Percentiles rank a stretch among this genome's conserved stretches.
Evolutionary conservation across 2,797 vertebrate species (phyloP).

Genomic region (Taenioides sp.): DNA sequence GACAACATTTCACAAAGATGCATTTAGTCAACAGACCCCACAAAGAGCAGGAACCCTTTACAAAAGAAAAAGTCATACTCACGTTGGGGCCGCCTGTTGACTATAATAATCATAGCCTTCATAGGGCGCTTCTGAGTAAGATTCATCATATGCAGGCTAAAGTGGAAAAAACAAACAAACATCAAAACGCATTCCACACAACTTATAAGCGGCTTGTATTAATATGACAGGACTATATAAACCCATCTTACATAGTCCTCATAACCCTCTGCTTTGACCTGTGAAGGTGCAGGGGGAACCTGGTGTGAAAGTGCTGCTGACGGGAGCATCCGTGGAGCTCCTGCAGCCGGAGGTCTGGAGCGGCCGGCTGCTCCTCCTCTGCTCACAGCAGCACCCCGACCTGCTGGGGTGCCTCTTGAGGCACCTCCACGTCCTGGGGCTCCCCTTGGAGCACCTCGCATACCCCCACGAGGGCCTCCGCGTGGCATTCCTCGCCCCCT

Average conservation of each 20-base stretch:
- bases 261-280: conserved; percentile 84
- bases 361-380: conserved; percentile 85
- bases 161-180: neutral
- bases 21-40: no score
- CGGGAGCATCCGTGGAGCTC: conserved; percentile 87
- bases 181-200: neutral
- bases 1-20: neutral
- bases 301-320: conserved; percentile 76
- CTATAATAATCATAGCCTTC: conserved; percentile 95
- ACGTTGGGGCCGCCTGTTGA: conserved; percentile 89
- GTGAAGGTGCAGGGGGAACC: conserved; percentile 74
- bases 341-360: conserved; percentile 83
- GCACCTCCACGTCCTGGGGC: conserved; percentile 84
- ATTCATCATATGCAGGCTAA: conserved; percentile 70
- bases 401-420: conserved; percentile 81
- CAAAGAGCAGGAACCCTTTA: neutral
- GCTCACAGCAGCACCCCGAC: conserved; percentile 81
- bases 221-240: neutral
- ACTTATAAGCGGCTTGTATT: neutral
- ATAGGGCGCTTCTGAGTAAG: conserved; percentile 78
- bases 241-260: conserved; percentile 89
- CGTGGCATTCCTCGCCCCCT: conserved; percentile 91
- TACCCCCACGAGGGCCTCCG: conserved; percentile 84
- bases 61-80: conserved; percentile 57
- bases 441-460: conserved; percentile 87